These are phyloP conservation scores for Aproaerema taeniolella DNA, from an alignment of 2,888 invertebrate genomes.

Conservation along the genomic window DNA sequence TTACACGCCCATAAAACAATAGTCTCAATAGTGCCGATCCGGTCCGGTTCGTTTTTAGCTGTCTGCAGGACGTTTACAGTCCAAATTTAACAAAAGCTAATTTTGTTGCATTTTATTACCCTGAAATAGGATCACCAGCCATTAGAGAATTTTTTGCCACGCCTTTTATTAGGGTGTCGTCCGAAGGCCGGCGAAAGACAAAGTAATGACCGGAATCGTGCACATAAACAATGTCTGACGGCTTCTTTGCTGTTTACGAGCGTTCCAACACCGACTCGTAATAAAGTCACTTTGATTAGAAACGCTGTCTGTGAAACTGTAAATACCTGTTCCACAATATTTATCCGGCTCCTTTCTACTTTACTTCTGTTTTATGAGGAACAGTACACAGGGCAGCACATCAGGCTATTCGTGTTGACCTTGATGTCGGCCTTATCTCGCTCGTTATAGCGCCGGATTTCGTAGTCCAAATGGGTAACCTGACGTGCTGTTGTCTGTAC, in stretches of 20 bases:
- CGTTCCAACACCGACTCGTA: slow-evolving; percentile 15
- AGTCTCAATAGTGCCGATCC: slow-evolving; percentile 36
- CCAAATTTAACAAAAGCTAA: slow-evolving; percentile 67
- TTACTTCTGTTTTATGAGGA: too few relatives aligned
- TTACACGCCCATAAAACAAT: slow-evolving; percentile 59
- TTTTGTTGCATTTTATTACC: slow-evolving; percentile 76
- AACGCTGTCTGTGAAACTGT: too few relatives aligned
- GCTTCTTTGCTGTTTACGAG: slow-evolving; percentile 65
- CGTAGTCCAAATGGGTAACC: too few relatives aligned
- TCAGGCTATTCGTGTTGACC: too few relatives aligned
- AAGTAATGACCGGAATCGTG: slow-evolving; percentile 65
- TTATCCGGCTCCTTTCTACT: too few relatives aligned
- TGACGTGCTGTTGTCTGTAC: too few relatives aligned
- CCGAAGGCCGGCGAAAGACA: slow-evolving; percentile 69
- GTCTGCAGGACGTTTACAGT: slow-evolving; percentile 53
- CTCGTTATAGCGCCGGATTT: too few relatives aligned
- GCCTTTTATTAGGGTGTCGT: slow-evolving; percentile 76
- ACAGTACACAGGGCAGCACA: too few relatives aligned
- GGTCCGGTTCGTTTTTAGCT: slow-evolving; percentile 37
- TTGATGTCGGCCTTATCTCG: too few relatives aligned
- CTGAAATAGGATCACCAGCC: slow-evolving; percentile 70
- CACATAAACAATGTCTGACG: slow-evolving; percentile 71
- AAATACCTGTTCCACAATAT: too few relatives aligned
- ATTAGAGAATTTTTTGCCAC: slow-evolving; percentile 72
- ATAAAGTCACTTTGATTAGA: too few relatives aligned